Evolutionary conservation across 1,140 invertebrate genomes (phyloP).

Genomic region (Habropoda laboriosa): DNA sequence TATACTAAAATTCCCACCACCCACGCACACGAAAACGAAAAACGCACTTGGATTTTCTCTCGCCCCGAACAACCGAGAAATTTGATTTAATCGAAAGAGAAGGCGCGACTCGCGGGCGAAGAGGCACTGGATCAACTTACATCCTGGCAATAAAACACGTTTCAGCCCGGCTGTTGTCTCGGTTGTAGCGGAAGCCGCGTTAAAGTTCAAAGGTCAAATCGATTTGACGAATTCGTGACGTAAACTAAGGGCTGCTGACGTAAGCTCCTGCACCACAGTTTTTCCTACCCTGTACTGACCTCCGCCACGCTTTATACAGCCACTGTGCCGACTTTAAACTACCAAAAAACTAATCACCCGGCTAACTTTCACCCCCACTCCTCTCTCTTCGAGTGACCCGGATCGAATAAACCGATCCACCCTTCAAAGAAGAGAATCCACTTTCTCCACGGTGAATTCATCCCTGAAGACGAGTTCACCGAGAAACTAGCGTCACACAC

Average conservation of each 20-base stretch:
- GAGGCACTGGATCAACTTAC: not conserved
- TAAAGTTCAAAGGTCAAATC: conserved; percentile 29
- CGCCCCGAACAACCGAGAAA: no score
- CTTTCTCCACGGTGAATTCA: not conserved
- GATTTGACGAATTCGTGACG: conserved; percentile 35
- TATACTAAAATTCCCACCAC: no score
- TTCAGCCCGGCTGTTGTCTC: no score
- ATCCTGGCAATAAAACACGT: not conserved
- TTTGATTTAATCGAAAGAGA: not conserved
- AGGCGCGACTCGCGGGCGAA: not conserved
- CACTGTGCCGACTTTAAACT: not conserved
- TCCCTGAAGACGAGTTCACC: not conserved
- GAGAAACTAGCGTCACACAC: not conserved
- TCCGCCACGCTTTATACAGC: not conserved
- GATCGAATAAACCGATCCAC: not conserved
- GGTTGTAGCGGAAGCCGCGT: not conserved
- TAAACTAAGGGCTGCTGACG: conserved; percentile 4
- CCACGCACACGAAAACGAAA: no score
- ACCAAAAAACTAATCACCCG: conserved; percentile 7
- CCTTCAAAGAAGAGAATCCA: not conserved
- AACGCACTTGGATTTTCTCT: no score
- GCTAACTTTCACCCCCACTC: not conserved
- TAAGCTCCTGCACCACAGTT: not conserved
- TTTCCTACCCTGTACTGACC: not conserved
- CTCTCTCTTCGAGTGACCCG: not conserved